phyloP scores from a whole-genome alignment of 2,888 invertebrate genomes.

The Cataglyphis rosenhaueri region DNA sequence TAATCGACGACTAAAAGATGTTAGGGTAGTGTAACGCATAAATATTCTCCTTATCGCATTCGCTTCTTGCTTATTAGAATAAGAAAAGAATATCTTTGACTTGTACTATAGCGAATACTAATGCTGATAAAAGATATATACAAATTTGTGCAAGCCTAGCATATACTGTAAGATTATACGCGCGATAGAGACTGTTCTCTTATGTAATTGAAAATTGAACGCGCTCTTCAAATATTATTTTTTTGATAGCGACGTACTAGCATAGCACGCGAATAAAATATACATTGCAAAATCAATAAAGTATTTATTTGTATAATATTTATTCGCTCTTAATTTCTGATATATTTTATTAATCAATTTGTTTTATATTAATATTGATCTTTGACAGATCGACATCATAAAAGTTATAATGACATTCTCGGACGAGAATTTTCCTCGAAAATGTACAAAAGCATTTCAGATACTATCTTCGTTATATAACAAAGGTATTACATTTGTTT shows the following conservation, averaged over 20 bases:
- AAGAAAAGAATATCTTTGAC: slow-evolving; percentile 27
- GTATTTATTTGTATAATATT: not conserved
- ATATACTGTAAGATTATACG: slow-evolving; percentile 16
- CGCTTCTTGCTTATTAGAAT: slow-evolving; percentile 9
- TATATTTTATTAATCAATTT: slow-evolving; percentile 17
- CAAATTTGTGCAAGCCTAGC: slow-evolving; percentile 25
- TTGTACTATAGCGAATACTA: not conserved
- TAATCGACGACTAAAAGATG: slow-evolving; percentile 12
- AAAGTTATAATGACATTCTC: not conserved
- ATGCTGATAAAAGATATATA: not conserved
- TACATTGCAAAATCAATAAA: not conserved
- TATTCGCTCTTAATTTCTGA: not conserved
- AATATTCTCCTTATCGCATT: slow-evolving; percentile 12
- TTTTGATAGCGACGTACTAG: not conserved
- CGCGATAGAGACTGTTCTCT: slow-evolving; percentile 12
- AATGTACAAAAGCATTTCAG: not conserved
- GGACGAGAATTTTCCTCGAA: not conserved
- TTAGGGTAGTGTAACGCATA: slow-evolving; percentile 11
- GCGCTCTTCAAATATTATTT: slow-evolving; percentile 2
- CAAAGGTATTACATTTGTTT: not conserved
- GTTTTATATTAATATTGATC: not conserved
- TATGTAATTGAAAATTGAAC: slow-evolving; percentile 21
- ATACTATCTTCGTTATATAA: not conserved
- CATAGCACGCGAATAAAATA: not conserved
- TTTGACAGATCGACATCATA: not conserved